Base-by-base conservation (phyloP, 2,888 invertebrate genomes). In the Watsonalla cultraria region DNA sequence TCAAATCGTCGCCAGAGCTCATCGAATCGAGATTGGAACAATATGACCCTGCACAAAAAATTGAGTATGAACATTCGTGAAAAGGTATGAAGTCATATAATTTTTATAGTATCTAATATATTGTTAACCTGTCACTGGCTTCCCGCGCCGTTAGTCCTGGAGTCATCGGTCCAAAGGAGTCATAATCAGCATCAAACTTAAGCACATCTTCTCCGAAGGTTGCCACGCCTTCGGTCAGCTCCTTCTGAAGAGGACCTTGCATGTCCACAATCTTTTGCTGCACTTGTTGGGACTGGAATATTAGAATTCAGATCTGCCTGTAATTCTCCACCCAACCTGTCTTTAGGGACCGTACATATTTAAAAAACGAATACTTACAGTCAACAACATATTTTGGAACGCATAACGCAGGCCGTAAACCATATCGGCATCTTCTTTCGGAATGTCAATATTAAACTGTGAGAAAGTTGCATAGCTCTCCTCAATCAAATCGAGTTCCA, bases 121-220 rank as follows among this genome's bases (percentile, higher is more conserved):
- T 24, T 24, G 24, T 24, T 24, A 4, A 94, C 89, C 95, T 92
- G 79, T 97, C 96, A 66, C 96, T 96, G 15, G 97, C 97, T 83
- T 97, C 97, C 64, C 95, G 92, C 0, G 97, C 96, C 0, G 94
- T 86, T 35, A 98, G 92, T 0, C 96, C 97, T 6, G 95, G 93
- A 0, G 95, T 93, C 96, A 97, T 95, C 0, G 98, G 98, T 0
- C 98, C 98, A 71, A 92, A 93, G n/a, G 86, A 70, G 13, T 95
- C 94, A 72, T 94, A 96, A 68, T 96, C 95, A 0, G 74, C 74
- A 71, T 96, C 94, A 70, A 96, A 96, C 54, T 93, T 86, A 33
- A 92, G 78, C 4, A 96, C 94, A 56, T 95, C 95, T 14, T 83
- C 78, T 45, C 91, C 86, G 74, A 96, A 95, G 45, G 92, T 85